Evolutionary conservation across 2,888 invertebrate genomes (phyloP), one percentile per base, ranked within the genome.

Genomic region (Xylocampa areola): DNA sequence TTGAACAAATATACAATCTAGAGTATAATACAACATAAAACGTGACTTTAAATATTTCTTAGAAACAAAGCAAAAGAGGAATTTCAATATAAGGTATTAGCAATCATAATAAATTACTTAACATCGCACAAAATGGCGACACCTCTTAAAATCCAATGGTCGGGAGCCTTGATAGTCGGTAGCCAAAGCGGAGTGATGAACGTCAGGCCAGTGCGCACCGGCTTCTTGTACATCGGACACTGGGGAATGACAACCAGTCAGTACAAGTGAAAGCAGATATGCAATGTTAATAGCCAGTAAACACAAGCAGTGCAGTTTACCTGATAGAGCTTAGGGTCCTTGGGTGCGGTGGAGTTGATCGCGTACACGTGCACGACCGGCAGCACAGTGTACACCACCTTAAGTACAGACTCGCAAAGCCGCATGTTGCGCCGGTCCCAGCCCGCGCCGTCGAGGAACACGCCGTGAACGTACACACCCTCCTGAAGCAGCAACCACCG

Each of bases 191-290:
- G 95, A 0, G 97, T 96, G 69, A 98, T 96, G 80, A 97, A 97
- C 45, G 97, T 97, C 48, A 97, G 90, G 69, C 97, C 98, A 0
- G 98, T 98, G 71, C 98, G 96, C 63, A 94, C 94, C 1, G 97
- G 96, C 84, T 98, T 98, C 89, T 98, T 98, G 86, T 98, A 98
- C 10, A 98, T 97, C 0, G 98, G 98, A 86, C 98, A 98, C 96
- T 97, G 82, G 39, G 10, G 50, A 62, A 50, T 14, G 11, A 55
- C 5, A 40, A 47, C 19, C n/a, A 27, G 4, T 29, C n/a, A n/a
- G n/a, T n/a, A n/a, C n/a, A 33, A 25, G 11, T 21, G 25, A 11
- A 29, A 32, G 8, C 11, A 7, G 1, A 16, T 2, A 25, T 6
- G 13, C 14, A 11, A 8, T 37, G 2, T 23, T 37, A 21, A 10